Evolutionary conservation across 2,113 vertebrate genomes (phyloP), one percentile per base, ranked within the genome.

Genomic region (Osmerus mordax): DNA sequence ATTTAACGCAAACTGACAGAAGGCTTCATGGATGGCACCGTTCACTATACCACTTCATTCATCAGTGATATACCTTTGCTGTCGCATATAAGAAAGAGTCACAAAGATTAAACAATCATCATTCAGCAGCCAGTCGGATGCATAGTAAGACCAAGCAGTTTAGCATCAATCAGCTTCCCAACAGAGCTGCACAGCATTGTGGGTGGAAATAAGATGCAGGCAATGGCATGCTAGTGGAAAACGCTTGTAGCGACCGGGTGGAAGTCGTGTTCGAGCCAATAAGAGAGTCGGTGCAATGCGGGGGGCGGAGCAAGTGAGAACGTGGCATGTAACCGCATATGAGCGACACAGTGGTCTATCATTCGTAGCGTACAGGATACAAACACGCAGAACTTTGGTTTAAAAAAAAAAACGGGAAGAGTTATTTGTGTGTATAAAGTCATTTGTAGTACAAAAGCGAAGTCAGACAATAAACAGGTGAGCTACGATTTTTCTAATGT

Each of bases 131-230:
- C 9, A 47, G 41, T 47, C 41, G 9, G 7, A 47, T 47, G 41
- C 41, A 47, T 47, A 12, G 41, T 47, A 47, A 47, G 7, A 1
- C n/a, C 23, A 19, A 28, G 4, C 21, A 12, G 21, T 25, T 59
- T 12, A 21, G 53, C 16, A 67, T 67, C 55, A 52, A 51, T 63
- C 70, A 59, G 25, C 23, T 64, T 64, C 32, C 55, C 14, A n/a
- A n/a, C 47, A 16, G 15, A 67, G n/a, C 69, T 88, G 77, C 83
- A 81, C 73, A 94, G 95, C 94, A 97, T 95, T 96, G 81, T 96
- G 96, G 96, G 95, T 91, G 78, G 95, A 96, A 94, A 97, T 91
- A 97, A 94, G 87, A 95, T 95, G 95, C 94, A 68, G 94, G 83
- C 84, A 83, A 77, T 90, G 85, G 88, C 77, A 78, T 80, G 92